phyloP scores from a whole-genome alignment of 1,140 invertebrate species.

The Hylaeus volcanicus region DNA sequence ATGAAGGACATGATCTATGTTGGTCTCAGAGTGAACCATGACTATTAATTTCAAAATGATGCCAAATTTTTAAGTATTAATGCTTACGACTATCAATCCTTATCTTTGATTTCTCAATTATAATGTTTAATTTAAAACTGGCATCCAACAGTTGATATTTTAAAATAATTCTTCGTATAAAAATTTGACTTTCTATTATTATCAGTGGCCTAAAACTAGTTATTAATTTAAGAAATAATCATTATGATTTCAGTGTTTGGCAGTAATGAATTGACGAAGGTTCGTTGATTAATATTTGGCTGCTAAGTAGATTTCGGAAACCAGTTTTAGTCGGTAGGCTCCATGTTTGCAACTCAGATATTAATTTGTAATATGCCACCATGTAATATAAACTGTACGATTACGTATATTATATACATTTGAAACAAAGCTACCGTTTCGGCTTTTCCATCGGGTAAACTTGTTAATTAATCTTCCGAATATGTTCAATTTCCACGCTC shows the following conservation, averaged over 20 bases:
- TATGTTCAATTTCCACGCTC: background rate
- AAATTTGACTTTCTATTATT: background rate
- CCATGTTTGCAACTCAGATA: background rate
- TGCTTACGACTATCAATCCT: too few species aligned
- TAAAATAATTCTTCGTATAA: background rate
- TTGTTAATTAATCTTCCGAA: background rate
- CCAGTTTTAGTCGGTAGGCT: background rate
- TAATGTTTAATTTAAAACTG: too few species aligned
- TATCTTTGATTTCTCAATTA: too few species aligned
- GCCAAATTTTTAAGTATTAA: background rate
- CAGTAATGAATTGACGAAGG: too few species aligned
- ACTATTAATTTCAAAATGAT: background rate
- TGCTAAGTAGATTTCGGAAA: background rate
- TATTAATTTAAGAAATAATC: too few species aligned
- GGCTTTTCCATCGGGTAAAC: too few species aligned
- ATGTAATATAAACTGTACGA: background rate
- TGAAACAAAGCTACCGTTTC: too few species aligned
- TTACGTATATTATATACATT: background rate
- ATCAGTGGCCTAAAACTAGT: too few species aligned
- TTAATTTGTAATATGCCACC: background rate
- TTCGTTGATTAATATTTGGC: too few species aligned
- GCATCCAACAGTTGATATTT: background rate
- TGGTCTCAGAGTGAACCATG: too few species aligned
- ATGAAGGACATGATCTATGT: too few species aligned
- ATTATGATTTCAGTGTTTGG: too few species aligned